These are phyloP conservation scores for Gasterosteus aculeatus DNA, from an alignment of 2,113 vertebrate genomes.

Conservation along the genomic window DNA sequence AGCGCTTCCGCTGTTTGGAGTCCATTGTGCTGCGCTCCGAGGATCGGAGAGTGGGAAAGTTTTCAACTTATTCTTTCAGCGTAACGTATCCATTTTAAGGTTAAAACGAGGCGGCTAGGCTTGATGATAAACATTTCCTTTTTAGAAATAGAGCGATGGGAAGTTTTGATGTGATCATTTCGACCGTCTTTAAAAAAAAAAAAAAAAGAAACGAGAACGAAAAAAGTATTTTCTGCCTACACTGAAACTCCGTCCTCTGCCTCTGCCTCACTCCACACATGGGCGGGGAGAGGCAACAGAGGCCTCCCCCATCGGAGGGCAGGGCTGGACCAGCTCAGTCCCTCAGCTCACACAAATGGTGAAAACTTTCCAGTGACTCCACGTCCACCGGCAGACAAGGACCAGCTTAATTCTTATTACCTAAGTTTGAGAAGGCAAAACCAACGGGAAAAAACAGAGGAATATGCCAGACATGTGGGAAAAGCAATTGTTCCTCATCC, in stretches of 20 bases:
- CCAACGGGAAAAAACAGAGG: background rate
- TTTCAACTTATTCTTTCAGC: slow-evolving; percentile 63
- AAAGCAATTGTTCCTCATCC: background rate
- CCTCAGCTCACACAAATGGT: slow-evolving; percentile 17
- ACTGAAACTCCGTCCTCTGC: slow-evolving; percentile 63
- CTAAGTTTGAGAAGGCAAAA: slow-evolving; percentile 1
- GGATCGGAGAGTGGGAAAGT: slow-evolving; percentile 65
- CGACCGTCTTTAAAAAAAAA: slow-evolving; percentile 50
- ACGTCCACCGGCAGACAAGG: slow-evolving; percentile 21
- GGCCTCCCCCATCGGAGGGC: slow-evolving; percentile 62
- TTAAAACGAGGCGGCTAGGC: slow-evolving; percentile 53
- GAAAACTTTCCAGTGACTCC: slow-evolving; percentile 54
- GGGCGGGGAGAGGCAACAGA: slow-evolving; percentile 75
- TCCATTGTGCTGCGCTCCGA: slow-evolving; percentile 79
- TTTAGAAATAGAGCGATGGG: slow-evolving; percentile 58
- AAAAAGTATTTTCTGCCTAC: slow-evolving; percentile 62
- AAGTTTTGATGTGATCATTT: slow-evolving; percentile 73
- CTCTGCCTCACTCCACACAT: slow-evolving; percentile 64
- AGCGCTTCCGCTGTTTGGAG: slow-evolving; percentile 79
- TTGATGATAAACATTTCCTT: slow-evolving; percentile 62
- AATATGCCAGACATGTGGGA: too few relatives aligned
- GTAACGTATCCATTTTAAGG: slow-evolving; percentile 72
- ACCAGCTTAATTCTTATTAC: background rate
- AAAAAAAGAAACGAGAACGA: slow-evolving; percentile 54
- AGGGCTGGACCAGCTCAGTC: slow-evolving; percentile 46